Conservation (phyloP, 2,888 invertebrate species). For the Noctua janthina region DNA sequence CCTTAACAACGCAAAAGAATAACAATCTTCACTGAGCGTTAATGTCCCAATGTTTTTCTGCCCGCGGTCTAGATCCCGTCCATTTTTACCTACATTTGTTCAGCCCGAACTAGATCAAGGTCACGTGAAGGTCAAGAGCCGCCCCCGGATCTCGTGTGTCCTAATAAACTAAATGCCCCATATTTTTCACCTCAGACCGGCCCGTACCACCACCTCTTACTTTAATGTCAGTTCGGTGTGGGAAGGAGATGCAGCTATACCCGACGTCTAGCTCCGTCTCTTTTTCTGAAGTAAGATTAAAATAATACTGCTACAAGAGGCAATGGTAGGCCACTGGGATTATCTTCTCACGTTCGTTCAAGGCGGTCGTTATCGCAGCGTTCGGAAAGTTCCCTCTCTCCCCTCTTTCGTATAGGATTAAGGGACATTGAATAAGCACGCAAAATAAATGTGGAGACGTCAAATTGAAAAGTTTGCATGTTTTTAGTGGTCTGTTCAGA, state of each 20-base stretch:
- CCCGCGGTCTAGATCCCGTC: neutral
- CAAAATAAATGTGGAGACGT: slow-evolving; percentile 2
- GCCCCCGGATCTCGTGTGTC: slow-evolving; percentile 28
- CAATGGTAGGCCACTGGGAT: slow-evolving; percentile 3
- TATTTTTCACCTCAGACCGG: slow-evolving; percentile 6
- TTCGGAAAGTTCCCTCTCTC: neutral
- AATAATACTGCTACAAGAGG: neutral
- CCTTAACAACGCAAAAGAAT: neutral
- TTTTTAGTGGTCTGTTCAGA: neutral
- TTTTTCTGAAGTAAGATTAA: neutral
- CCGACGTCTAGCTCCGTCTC: neutral
- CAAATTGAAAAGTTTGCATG: slow-evolving; percentile 18
- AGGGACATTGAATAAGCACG: neutral
- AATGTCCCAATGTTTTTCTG: neutral
- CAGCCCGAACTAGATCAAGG: slow-evolving; percentile 50
- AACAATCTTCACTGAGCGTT: neutral
- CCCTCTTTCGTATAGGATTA: slow-evolving; percentile 1
- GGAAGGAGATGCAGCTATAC: neutral
- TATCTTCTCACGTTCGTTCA: slow-evolving; percentile 7
- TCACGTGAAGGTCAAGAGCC: slow-evolving; percentile 50
- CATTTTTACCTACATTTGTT: slow-evolving; percentile 31
- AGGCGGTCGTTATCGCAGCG: neutral
- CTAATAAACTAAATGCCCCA: slow-evolving; percentile 45
- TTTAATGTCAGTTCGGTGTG: neutral
- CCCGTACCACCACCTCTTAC: neutral